Base-by-base conservation (phyloP, 1,140 invertebrate genomes). In the Tetramorium alpestre region DNA sequence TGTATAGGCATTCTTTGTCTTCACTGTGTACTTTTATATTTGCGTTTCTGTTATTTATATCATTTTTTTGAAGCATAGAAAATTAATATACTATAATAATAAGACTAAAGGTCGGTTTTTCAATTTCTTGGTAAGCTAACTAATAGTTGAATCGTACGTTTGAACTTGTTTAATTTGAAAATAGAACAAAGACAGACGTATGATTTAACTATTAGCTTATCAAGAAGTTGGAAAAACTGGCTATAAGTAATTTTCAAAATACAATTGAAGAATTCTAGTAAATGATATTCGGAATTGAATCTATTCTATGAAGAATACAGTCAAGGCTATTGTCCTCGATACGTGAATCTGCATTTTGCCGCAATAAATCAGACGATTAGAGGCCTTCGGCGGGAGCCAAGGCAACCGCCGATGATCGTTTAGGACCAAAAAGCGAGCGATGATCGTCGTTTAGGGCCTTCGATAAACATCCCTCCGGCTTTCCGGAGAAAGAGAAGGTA, bases 361-460 rank as follows among this genome's bases (percentile, higher is more conserved):
- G 6, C 56, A n/a, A 22, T 54, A 56, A 75, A 16, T 13, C 16
- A 8, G 33, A 22, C 73, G n/a, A 10, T 65, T 28, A 38, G 16
- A 4, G 33, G 11, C 13, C 56, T 44, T 44, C 16, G 44, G 22
- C 16, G 44, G 22, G 4, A 62, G 54, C 22, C 41, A 60, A 60
- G 5, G 25, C 41, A 16, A 77, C 18, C 22, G 56, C 11, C 41
- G 41, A 47, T 11, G 25, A 2, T 1, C 41, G 22, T 60, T 76
- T 60, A 38, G 41, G n/a, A 10, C 11, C 28, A 25, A 69, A 67
- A 80, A 25, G n/a, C n/a, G 16, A 41, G 3, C 47, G n/a, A 54
- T 38, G 18, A 81, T 70, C 7, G 22, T 70, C 64, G 77, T 44
- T 81, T 70, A 70, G 33, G 77, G 13, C 13, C 18, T 7, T 62